A percentile compares a stretch with the other conserved stretches of the same genome.
Conservation (phyloP, 2,113 vertebrate genomes). For the Nymphicus hollandicus region DNA sequence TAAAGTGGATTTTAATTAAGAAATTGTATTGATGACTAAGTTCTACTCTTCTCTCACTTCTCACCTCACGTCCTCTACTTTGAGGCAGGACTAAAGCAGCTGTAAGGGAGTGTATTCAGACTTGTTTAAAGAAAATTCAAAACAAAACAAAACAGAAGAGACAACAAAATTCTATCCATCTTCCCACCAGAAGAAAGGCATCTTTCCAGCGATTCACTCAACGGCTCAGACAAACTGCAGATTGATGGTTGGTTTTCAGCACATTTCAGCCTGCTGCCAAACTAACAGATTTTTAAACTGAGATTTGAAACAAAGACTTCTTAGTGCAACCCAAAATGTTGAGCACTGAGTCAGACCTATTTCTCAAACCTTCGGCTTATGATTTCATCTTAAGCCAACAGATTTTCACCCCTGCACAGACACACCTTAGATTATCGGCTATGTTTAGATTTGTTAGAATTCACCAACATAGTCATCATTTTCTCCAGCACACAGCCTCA, state of each 20-base stretch:
- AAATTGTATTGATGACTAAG: background rate
- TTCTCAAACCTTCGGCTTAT: background rate
- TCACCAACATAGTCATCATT: background rate
- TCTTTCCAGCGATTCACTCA: background rate
- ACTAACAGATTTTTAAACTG: background rate
- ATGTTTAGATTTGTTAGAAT: background rate
- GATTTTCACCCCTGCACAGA: background rate
- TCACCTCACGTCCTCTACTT: background rate
- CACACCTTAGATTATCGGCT: constrained; percentile 1
- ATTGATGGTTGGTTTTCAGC: background rate
- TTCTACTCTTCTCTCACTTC: background rate
- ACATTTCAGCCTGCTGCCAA: constrained; percentile 1
- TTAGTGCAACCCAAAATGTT: background rate
- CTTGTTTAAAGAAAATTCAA: background rate
- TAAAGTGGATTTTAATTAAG: background rate
- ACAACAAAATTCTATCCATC: background rate
- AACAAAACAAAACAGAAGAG: background rate
- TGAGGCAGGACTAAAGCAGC: background rate
- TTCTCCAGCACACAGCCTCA: background rate
- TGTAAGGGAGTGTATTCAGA: background rate
- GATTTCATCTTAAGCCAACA: background rate
- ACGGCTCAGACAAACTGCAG: background rate
- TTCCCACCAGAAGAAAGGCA: background rate
- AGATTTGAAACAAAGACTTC: constrained; percentile 5
- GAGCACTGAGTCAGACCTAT: background rate